These are phyloP conservation scores for Pseudomyrmex sp. DNA, from an alignment of 1,140 invertebrate genomes.

Conservation along the genomic window DNA sequence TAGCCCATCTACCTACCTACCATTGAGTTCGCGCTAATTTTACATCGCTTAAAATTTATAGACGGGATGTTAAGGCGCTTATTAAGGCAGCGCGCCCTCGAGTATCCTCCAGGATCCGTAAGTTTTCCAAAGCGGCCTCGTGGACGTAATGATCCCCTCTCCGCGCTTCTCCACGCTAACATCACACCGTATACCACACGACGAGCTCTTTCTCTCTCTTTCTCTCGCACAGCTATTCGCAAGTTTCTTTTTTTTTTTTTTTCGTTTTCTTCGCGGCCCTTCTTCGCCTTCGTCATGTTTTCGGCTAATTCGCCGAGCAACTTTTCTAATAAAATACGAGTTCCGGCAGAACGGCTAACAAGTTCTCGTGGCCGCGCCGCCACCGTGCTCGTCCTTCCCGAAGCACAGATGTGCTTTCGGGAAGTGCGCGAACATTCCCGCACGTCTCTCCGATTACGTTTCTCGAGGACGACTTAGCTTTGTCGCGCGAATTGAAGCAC, in stretches of 20 bases:
- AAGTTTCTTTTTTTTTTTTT: constrained; percentile 23
- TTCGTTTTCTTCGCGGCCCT: constrained; percentile 30
- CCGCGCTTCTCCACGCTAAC: background rate
- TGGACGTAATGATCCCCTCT: constrained; percentile 48
- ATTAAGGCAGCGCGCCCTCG: constrained; percentile 72
- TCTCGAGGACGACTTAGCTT: background rate
- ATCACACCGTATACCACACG: background rate
- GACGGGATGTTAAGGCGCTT: constrained; percentile 78
- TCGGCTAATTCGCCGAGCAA: constrained; percentile 52
- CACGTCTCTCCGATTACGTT: constrained; percentile 11
- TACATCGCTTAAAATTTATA: constrained; percentile 78
- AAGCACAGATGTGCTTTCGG: constrained; percentile 8
- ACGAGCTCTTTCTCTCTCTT: constrained; percentile 23
- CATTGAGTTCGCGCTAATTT: constrained; percentile 73
- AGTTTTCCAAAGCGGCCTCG: constrained; percentile 45
- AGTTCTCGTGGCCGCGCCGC: constrained; percentile 27
- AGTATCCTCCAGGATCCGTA: constrained; percentile 45
- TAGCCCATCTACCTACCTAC: background rate
- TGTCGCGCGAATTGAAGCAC: constrained; percentile 5
- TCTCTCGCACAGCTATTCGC: background rate
- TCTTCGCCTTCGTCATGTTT: constrained; percentile 56
- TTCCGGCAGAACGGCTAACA: constrained; percentile 46
- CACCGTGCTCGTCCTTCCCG: constrained; percentile 13
- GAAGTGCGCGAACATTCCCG: constrained; percentile 1
- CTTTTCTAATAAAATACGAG: constrained; percentile 66